Conservation (phyloP, 2,888 invertebrate species). For the Anagyrus pseudococci region DNA sequence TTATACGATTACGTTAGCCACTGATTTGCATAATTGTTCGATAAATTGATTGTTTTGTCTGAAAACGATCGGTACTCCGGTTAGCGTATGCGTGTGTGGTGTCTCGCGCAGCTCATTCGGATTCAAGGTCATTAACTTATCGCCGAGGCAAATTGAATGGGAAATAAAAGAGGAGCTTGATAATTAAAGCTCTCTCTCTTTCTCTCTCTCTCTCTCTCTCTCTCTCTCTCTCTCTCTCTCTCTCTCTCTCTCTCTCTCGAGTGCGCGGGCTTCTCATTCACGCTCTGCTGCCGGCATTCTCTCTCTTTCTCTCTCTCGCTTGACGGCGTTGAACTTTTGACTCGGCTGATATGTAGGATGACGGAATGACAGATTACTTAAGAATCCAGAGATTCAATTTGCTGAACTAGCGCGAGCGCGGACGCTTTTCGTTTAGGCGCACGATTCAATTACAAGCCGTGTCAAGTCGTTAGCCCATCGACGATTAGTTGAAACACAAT, state of each 20-base stretch:
- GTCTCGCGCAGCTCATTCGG: constrained; percentile 6
- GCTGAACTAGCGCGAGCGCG: neutral
- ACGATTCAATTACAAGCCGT: constrained; percentile 19
- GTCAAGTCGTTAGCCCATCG: neutral
- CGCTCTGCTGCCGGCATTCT: too few species aligned
- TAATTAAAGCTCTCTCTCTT: too few species aligned
- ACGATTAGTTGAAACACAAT: neutral
- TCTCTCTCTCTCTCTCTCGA: too few species aligned
- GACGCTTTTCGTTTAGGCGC: neutral
- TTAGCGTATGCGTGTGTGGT: too few species aligned
- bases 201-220: too few species aligned
- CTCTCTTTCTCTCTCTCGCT: too few species aligned
- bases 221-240: too few species aligned
- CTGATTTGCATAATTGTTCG: constrained; percentile 26
- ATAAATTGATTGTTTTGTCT: constrained; percentile 33
- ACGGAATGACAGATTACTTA: constrained; percentile 30
- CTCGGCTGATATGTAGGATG: constrained; percentile 10
- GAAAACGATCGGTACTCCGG: neutral
- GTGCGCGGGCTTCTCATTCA: too few species aligned
- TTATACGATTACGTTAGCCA: constrained; percentile 3
- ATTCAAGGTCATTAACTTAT: constrained; percentile 37
- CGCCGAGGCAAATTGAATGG: constrained; percentile 25
- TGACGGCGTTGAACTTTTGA: constrained; percentile 36
- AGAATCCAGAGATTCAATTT: constrained; percentile 30
- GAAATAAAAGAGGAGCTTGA: neutral